phyloP scores from a whole-genome alignment of 2,888 invertebrate species.

The Melanophora roralis region DNA sequence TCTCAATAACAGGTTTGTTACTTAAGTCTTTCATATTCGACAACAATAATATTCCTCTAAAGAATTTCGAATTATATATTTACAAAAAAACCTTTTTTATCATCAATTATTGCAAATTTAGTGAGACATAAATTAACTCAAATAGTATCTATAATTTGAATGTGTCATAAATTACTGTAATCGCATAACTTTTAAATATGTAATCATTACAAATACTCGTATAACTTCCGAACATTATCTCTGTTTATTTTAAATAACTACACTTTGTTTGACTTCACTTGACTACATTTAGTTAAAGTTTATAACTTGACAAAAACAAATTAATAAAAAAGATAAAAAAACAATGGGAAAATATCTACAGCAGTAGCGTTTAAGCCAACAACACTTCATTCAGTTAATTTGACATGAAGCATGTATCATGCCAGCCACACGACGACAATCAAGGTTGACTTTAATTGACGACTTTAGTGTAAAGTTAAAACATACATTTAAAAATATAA shows the following conservation, averaged over 20 bases:
- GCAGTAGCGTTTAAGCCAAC: not conserved
- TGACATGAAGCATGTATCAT: slow-evolving; percentile 57
- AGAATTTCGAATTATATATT: not conserved
- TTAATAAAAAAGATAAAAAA: not conserved
- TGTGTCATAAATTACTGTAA: slow-evolving; percentile 39
- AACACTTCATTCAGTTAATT: slow-evolving; percentile 53
- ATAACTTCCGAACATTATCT: not conserved
- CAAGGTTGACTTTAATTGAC: slow-evolving; percentile 59
- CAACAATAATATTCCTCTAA: slow-evolving; percentile 8
- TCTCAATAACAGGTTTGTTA: slow-evolving; percentile 25
- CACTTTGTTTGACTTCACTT: slow-evolving; percentile 50
- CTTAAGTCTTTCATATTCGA: slow-evolving; percentile 40
- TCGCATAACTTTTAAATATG: slow-evolving; percentile 1
- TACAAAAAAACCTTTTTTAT: not conserved
- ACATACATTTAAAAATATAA: slow-evolving; percentile 5
- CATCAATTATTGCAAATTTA: slow-evolving; percentile 13
- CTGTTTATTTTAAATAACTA: slow-evolving; percentile 25
- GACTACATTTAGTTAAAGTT: slow-evolving; percentile 42
- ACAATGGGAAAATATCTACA: not conserved
- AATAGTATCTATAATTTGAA: not conserved
- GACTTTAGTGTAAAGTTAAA: slow-evolving; percentile 54
- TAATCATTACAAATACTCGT: slow-evolving; percentile 9
- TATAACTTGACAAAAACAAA: slow-evolving; percentile 29
- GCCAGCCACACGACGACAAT: slow-evolving; percentile 62
- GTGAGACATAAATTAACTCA: slow-evolving; percentile 1